Conservation (phyloP, 1,140 invertebrate species). For the Copidosoma floridanum region DNA sequence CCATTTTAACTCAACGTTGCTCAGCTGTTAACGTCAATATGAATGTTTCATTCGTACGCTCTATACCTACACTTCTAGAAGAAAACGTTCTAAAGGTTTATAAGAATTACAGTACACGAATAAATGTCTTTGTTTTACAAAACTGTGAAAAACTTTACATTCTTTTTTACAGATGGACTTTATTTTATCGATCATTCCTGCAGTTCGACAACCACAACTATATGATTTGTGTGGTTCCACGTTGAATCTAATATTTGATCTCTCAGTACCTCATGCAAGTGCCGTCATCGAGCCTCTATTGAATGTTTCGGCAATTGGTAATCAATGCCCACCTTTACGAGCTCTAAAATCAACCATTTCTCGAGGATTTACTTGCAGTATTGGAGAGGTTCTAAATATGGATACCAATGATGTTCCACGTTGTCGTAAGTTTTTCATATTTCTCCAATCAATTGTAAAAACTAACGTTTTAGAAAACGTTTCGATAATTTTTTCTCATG, state of each 20-base stretch:
- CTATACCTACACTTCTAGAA: slow-evolving; percentile 72
- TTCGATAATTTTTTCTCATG: no score
- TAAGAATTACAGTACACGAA: no score
- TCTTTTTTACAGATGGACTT: slow-evolving; percentile 71
- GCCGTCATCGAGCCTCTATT: slow-evolving; percentile 86
- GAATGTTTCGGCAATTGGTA: slow-evolving; percentile 84
- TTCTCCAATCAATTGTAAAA: neutral
- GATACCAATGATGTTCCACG: slow-evolving; percentile 87
- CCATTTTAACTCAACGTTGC: slow-evolving; percentile 83
- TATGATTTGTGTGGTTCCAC: slow-evolving; percentile 95
- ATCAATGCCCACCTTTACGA: slow-evolving; percentile 85
- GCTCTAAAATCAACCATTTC: slow-evolving; percentile 82
- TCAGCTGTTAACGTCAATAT: slow-evolving; percentile 93
- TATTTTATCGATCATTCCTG: slow-evolving; percentile 82
- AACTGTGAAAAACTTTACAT: no score
- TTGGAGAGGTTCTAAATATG: slow-evolving; percentile 91
- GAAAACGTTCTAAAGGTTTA: slow-evolving; percentile 80
- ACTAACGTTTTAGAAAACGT: no score
- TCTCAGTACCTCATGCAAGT: slow-evolving; percentile 89
- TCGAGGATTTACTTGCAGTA: slow-evolving; percentile 88
- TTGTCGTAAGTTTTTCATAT: slow-evolving; percentile 75
- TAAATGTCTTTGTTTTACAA: no score
- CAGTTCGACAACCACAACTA: slow-evolving; percentile 81
- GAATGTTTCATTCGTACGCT: slow-evolving; percentile 86
- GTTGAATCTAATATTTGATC: slow-evolving; percentile 87